Base-by-base conservation (phyloP, 1,140 invertebrate genomes). In the Saccostrea glomerata region DNA sequence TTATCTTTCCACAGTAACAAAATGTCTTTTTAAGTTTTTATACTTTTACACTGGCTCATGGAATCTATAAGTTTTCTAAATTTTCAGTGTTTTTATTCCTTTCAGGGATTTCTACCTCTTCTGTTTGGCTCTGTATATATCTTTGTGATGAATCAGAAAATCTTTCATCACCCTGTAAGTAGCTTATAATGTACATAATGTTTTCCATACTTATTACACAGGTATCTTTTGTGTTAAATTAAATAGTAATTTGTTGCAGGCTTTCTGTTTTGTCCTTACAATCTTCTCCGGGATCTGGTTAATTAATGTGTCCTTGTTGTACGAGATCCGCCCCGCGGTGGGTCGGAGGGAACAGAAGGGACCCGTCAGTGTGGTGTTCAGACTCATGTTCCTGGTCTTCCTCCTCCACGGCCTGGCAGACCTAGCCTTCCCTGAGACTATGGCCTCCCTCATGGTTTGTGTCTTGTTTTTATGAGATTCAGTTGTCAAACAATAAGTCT, bases 301-400 rank as follows among this genome's bases (percentile, higher is more conserved):
- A 58, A 77, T 77, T 7, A 90, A 84, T 66, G 60, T 90, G 20
- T 47, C 40, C 0, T 85, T 88, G 77, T 23, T 90, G 60, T 1
- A 60, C 17, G 70, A 58, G 63, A 86, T 54, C 9, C 60, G 25
- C 20, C 85, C 87, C 40, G n/a, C 77, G 7, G 82, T 90, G 30
- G 89, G 89, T 30, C n/a, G 89, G 11, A n/a, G 89, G n/a, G 89
- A 90, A 73, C 84, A 86, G 58, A 88, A 84, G 17, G 89, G 89
- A 17, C 63, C 77, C 7, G 84, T 90, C 77, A 90, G 87, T 23
- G 58, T 86, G 6, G 54, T 90, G 5, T 60, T 54, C 15, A n/a
- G 87, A 23, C 36, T 90, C n/a, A 85, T 86, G 15, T 90, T 88
- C 66, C 85, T 90, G 17, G 2, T 88, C 7, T 7, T 88, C 0